Base-by-base conservation (phyloP, 2,888 invertebrate genomes). In the Xanthorhoe spadicearia region DNA sequence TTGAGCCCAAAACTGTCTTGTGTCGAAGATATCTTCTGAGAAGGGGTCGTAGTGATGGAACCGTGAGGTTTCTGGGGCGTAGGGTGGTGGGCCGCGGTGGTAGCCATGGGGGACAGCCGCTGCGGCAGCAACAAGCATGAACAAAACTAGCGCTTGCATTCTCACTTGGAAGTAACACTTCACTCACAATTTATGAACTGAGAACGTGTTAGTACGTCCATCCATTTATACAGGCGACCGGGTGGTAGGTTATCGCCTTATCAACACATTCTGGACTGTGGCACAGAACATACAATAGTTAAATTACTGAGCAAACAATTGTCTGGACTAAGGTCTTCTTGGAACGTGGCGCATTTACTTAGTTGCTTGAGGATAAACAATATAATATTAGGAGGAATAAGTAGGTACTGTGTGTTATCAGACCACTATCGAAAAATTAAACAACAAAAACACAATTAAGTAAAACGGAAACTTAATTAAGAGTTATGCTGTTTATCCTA, bases 171-270 rank as follows among this genome's bases (percentile, higher is more conserved):
- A 32, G 7, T 32, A 6, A n/a, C 57, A 48, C 64, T 58, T 8
- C 19, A 9, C 48, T 8, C 18, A 50, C 46, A 23, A 28, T 50
- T 70, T 59, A 23, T 70, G 64, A 57, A 77, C 75, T 77, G 72
- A 4, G 57, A 66, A 70, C 68, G 61, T 68, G 43, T 50, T 38
- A 28, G 64, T 57, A 55, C 17, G 17, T 8, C 50, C 35, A 9
- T 35, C 28, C 51, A 68, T 76, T 82, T 86, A 85, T 86, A 85
- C 61, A 57, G 63, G 66, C 73, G 64, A 69, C 54, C 35, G 43
- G 66, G 80, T 83, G 83, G 81, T 65, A 83, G 87, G 82, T 81
- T 85, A 87, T 87, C 87, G 18, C 59, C 64, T 77, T 83, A 83
- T 85, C 82, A 49, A 69, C 70, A 76, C 65, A 61, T 83, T 83